Base-by-base conservation (phyloP, 2,113 vertebrate genomes). In the Entosphenus tridentatus region DNA sequence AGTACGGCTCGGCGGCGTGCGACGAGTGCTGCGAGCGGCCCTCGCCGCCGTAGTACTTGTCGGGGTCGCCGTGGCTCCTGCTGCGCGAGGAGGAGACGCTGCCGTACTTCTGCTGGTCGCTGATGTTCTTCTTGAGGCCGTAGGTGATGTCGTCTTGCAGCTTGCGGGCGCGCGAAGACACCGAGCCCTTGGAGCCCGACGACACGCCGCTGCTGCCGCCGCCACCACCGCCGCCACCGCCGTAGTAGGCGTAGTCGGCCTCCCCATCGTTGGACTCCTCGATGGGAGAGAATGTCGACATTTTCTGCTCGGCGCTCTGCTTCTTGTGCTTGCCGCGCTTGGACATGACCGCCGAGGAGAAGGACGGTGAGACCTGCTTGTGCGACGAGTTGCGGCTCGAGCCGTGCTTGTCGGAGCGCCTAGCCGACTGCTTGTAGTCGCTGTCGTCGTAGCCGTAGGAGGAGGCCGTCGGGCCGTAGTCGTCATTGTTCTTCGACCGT, bases 271-370 rank as follows among this genome's bases (percentile, higher is more conserved):
- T 86, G 73, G 93, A 90, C 79, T 98, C 93, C 77, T 98, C 93
- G 0, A 97, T 98, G 12, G 93, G 93, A 1, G 93, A 98, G 78
- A 98, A 98, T 77, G 96, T 96, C 2, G 92, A 96, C 74, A 96
- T 88, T 78, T 98, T 96, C 73, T 97, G 93, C 72, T 97, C 93
- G 80, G 96, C 87, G 75, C 88, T 88, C 75, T 95, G 92, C 77
- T 96, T 98, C 70, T 92, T 83, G 76, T 98, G 93, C 74, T 96
- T 96, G 79, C 88, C 96, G 73, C 93, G 87, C 75, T 98, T 98
- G 1, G 89, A 85, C 21, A 65, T 65, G 21, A 65, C 62, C 3
- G 62, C 62, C 21, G 90, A 87, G 70, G 89, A 72, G 1, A 90
- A 91, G 0, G 91, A 90, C 0, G 92, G 92, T 5, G 85, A 90